phyloP scores from a whole-genome alignment of 2,113 vertebrate species.

The Syngnathus floridae region DNA sequence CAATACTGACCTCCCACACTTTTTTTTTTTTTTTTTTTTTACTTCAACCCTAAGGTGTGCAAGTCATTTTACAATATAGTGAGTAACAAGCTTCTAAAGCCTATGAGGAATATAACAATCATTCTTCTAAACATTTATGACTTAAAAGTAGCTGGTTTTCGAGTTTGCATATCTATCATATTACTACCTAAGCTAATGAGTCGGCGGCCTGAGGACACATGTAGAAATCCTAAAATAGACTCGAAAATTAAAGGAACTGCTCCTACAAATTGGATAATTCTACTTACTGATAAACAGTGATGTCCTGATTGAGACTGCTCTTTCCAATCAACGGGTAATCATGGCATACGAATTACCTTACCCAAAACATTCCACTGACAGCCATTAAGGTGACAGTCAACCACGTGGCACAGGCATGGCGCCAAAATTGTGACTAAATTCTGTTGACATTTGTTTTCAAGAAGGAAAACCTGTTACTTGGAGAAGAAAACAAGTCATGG shows the following conservation, averaged over 20 bases:
- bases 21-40: no score
- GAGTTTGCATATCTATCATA: not conserved
- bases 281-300: not conserved
- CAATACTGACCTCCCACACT: no score
- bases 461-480: not conserved
- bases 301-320: slow-evolving; percentile 3
- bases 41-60: no score
- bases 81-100: slow-evolving; percentile 1
- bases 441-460: not conserved
- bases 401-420: slow-evolving; percentile 23
- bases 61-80: slow-evolving; percentile 24
- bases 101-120: slow-evolving; percentile 4
- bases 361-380: slow-evolving; percentile 1
- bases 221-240: not conserved
- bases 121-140: slow-evolving; percentile 6
- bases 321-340: not conserved
- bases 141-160: not conserved
- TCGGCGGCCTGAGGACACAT: not conserved
- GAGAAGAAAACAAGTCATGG: slow-evolving; percentile 14
- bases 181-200: not conserved
- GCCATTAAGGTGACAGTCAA: slow-evolving; percentile 13
- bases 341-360: slow-evolving; percentile 1
- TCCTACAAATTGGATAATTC: not conserved
- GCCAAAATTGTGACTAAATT: not conserved
- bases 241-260: slow-evolving; percentile 1